A percentile compares a stretch with the other conserved stretches of the same genome.
These are phyloP conservation scores for Brachypodius melanocephalos DNA, from an alignment of 2,113 vertebrate species.

Conservation along the genomic window DNA sequence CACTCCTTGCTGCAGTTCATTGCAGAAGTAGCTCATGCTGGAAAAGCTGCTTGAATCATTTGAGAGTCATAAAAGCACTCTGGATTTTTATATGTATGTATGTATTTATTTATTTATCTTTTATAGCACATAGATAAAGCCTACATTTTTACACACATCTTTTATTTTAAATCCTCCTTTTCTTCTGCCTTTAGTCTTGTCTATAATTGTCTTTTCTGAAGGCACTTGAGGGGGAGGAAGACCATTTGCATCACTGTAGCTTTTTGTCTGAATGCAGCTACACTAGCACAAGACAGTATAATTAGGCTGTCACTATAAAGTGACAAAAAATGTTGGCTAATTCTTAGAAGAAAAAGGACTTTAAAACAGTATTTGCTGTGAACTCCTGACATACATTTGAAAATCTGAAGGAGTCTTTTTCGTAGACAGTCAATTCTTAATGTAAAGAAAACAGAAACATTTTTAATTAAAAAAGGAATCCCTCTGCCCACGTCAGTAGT, in stretches of 20 bases:
- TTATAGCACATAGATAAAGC: background rate
- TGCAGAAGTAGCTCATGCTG: background rate
- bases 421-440: background rate
- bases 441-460: background rate
- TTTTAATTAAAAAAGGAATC: background rate
- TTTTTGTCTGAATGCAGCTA: background rate
- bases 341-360: background rate
- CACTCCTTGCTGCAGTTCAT: background rate
- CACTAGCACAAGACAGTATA: background rate
- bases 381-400: background rate
- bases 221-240: background rate
- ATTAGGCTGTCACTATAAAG: background rate
- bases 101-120: background rate
- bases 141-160: background rate
- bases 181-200: background rate
- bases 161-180: background rate
- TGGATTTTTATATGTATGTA: background rate
- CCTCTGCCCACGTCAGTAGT: background rate
- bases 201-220: background rate
- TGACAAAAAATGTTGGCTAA: background rate
- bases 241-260: background rate
- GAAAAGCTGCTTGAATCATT: background rate
- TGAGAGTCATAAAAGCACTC: background rate
- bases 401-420: background rate
- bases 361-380: background rate